Evolutionary conservation across 2,888 invertebrate genomes (phyloP).

Genomic region (Tortrix viridana): DNA sequence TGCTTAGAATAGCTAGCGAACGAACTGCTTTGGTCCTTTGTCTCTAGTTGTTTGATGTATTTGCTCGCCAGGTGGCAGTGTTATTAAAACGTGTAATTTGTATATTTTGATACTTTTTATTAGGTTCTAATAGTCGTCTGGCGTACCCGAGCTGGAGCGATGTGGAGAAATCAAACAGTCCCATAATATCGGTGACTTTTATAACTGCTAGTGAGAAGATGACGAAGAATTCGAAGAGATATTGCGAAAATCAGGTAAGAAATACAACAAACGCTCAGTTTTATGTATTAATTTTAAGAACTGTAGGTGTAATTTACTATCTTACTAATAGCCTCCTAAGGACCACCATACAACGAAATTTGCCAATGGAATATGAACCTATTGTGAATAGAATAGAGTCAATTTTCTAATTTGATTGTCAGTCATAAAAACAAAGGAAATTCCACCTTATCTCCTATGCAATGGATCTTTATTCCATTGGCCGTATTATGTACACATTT

Average conservation of each 20-base stretch:
- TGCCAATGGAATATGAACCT: too few relatives aligned
- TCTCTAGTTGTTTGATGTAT: neutral
- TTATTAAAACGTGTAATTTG: neutral
- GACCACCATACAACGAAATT: too few relatives aligned
- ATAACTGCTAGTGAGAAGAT: slow-evolving; percentile 87
- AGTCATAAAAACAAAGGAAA: too few relatives aligned
- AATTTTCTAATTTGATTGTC: too few relatives aligned
- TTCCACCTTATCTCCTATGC: too few relatives aligned
- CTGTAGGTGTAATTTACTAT: too few relatives aligned
- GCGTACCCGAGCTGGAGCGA: slow-evolving; percentile 60
- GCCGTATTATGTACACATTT: too few relatives aligned
- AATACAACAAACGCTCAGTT: neutral
- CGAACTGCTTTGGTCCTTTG: neutral
- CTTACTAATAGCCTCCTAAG: too few relatives aligned
- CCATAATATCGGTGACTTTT: slow-evolving; percentile 86
- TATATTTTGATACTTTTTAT: neutral
- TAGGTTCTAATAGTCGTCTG: slow-evolving; percentile 47
- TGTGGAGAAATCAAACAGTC: slow-evolving; percentile 66
- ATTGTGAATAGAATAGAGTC: too few relatives aligned
- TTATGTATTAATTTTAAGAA: too few relatives aligned
- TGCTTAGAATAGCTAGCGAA: neutral
- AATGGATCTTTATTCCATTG: too few relatives aligned
- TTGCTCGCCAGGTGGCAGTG: slow-evolving; percentile 6
- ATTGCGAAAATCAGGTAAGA: slow-evolving; percentile 88
- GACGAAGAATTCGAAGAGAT: slow-evolving; percentile 85